phyloP scores from a whole-genome alignment of 2,888 invertebrate genomes.

The Helleia helle region DNA sequence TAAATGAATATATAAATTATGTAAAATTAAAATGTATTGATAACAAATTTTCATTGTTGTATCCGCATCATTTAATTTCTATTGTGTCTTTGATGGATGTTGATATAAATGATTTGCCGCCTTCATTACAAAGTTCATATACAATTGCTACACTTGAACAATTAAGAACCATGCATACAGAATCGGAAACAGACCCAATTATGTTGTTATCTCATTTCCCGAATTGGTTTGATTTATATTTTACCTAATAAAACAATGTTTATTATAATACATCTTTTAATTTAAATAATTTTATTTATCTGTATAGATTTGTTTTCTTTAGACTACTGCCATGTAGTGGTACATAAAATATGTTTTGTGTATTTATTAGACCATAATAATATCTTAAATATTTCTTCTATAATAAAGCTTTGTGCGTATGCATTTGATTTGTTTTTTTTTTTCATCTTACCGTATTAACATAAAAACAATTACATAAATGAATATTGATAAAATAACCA shows the following conservation, averaged over 20 bases:
- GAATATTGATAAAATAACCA: too few relatives aligned
- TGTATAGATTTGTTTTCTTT: too few relatives aligned
- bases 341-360: too few relatives aligned
- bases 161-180: slow-evolving; percentile 30
- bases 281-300: too few relatives aligned
- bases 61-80: slow-evolving; percentile 34
- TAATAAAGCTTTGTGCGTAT: too few relatives aligned
- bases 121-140: slow-evolving; percentile 26
- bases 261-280: too few relatives aligned
- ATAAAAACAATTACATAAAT: too few relatives aligned
- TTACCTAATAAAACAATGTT: slow-evolving; percentile 13
- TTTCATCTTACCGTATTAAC: too few relatives aligned
- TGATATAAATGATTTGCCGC: slow-evolving; percentile 30
- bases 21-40: slow-evolving; percentile 30
- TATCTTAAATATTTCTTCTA: too few relatives aligned
- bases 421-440: too few relatives aligned
- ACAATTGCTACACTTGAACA: slow-evolving; percentile 27
- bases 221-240: slow-evolving; percentile 51
- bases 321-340: too few relatives aligned
- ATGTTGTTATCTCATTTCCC: slow-evolving; percentile 55
- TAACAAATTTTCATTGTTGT: slow-evolving; percentile 32
- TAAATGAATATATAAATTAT: slow-evolving; percentile 33
- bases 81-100: slow-evolving; percentile 43
- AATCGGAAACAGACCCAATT: slow-evolving; percentile 40
- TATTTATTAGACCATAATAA: too few relatives aligned